These are phyloP conservation scores for Harpalus rubripes DNA, from an alignment of 2,888 invertebrate species.

Conservation along the genomic window DNA sequence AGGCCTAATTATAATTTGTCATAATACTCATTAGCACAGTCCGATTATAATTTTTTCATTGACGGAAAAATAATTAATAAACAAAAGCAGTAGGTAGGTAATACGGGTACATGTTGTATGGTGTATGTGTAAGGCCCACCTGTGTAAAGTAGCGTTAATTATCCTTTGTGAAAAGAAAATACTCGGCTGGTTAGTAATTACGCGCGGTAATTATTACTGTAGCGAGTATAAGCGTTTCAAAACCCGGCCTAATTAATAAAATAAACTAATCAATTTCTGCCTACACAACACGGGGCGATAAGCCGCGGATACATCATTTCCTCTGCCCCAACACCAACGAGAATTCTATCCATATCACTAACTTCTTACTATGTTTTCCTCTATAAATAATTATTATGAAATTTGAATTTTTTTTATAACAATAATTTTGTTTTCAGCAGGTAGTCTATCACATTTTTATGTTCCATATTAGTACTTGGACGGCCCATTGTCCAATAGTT, in stretches of 20 bases:
- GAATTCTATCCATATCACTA: background rate
- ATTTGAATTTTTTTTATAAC: too few relatives aligned
- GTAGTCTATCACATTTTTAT: too few relatives aligned
- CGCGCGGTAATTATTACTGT: slow-evolving; percentile 55
- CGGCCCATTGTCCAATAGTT: too few relatives aligned
- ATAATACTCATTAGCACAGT: slow-evolving; percentile 49
- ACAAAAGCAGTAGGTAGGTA: slow-evolving; percentile 34
- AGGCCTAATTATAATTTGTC: slow-evolving; percentile 54
- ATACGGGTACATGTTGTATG: slow-evolving; percentile 5
- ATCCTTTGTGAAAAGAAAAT: slow-evolving; percentile 63
- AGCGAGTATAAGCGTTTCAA: slow-evolving; percentile 66
- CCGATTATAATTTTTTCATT: slow-evolving; percentile 47
- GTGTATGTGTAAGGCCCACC: slow-evolving; percentile 42
- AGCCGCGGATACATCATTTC: slow-evolving; percentile 41
- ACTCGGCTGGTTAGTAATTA: slow-evolving; percentile 52
- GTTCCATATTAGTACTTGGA: too few relatives aligned
- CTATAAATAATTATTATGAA: background rate
- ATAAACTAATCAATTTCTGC: slow-evolving; percentile 72
- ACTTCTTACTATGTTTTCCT: background rate
- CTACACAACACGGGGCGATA: slow-evolving; percentile 69
- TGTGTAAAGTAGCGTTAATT: slow-evolving; percentile 58
- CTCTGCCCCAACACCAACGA: background rate
- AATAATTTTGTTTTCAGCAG: too few relatives aligned
- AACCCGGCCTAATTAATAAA: slow-evolving; percentile 72
- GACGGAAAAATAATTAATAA: slow-evolving; percentile 50